These are phyloP conservation scores for Syrmaticus mikado DNA, from an alignment of 2,113 vertebrate species.

Conservation along the genomic window DNA sequence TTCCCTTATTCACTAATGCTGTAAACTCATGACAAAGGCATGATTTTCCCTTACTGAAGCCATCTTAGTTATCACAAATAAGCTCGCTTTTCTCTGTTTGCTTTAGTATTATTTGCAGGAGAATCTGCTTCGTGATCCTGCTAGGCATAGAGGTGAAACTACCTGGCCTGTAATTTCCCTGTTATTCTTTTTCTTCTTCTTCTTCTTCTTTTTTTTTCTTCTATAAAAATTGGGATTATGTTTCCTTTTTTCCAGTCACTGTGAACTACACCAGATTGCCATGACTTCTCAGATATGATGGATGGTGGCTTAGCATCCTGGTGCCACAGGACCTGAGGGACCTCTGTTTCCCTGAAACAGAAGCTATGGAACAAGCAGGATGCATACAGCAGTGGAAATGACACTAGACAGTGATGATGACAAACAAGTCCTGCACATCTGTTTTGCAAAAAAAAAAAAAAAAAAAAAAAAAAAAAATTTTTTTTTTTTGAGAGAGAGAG, in stretches of 20 bases:
- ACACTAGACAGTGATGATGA: neutral
- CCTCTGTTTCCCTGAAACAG: accelerated
- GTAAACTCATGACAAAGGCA: neutral
- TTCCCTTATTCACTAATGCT: neutral
- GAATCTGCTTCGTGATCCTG: neutral
- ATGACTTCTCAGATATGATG: neutral
- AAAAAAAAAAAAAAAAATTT: no score
- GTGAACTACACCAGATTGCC: neutral
- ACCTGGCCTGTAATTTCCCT: neutral
- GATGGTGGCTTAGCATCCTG: neutral
- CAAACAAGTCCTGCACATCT: accelerated
- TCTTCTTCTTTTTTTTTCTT: neutral
- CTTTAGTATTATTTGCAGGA: neutral
- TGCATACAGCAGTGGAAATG: neutral
- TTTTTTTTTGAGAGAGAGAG: no score
- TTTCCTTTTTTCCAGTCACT: neutral
- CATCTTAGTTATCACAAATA: neutral
- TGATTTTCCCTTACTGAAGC: neutral
- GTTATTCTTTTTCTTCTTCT: neutral
- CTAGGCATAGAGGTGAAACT: neutral
- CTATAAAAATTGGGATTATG: neutral
- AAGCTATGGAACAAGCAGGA: neutral
- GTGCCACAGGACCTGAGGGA: neutral
- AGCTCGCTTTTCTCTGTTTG: neutral
- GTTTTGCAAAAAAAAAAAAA: no score